phyloP scores from a whole-genome alignment of 1,140 invertebrate genomes.

The Scaptomyza hsui region DNA sequence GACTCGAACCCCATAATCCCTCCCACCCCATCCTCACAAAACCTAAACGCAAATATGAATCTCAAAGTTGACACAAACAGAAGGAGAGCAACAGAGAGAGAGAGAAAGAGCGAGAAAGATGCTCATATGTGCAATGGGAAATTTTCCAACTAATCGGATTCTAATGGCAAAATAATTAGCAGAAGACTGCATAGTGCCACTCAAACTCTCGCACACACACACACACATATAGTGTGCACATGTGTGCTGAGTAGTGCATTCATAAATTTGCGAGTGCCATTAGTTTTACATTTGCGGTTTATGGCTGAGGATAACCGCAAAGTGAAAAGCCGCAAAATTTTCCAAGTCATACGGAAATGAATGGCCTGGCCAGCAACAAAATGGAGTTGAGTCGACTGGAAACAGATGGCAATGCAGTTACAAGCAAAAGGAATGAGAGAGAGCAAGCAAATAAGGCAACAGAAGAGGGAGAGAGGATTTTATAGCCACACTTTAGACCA shows the following conservation, averaged over 20 bases:
- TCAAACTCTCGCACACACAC: conserved; percentile 23
- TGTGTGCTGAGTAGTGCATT: conserved; percentile 52
- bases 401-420: conserved; percentile 38
- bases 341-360: conserved; percentile 83
- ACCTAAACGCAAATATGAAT: conserved; percentile 31
- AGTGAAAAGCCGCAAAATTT: conserved; percentile 83
- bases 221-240: conserved; percentile 5
- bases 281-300: conserved; percentile 84
- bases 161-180: conserved; percentile 84
- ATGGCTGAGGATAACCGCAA: conserved; percentile 79
- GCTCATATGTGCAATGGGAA: conserved; percentile 47
- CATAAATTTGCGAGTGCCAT: conserved; percentile 82
- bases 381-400: conserved; percentile 50
- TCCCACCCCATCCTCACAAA: background rate
- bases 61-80: conserved; percentile 42
- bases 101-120: background rate
- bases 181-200: conserved; percentile 63
- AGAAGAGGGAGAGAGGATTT: background rate
- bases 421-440: background rate
- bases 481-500: conserved; percentile 30
- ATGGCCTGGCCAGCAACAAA: conserved; percentile 62
- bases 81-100: no score
- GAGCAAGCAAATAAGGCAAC: no score
- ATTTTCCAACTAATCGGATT: conserved; percentile 83
- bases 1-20: conserved; percentile 7